Conservation (phyloP, 2,113 vertebrate genomes). For the Coptodon bakossiorum region DNA sequence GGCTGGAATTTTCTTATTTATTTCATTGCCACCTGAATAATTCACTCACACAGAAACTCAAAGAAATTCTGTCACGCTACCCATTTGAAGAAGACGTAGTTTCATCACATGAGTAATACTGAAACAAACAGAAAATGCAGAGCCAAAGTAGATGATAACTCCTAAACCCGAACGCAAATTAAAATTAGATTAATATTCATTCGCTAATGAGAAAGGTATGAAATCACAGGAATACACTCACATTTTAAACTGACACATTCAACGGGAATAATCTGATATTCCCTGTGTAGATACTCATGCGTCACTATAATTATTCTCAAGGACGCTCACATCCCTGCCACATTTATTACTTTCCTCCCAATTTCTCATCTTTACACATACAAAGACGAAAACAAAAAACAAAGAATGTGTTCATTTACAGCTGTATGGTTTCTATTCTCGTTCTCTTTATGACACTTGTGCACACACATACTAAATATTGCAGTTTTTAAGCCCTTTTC, state of each 20-base stretch:
- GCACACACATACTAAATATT: neutral
- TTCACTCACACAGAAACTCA: neutral
- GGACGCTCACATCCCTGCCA: neutral
- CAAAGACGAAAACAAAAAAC: neutral
- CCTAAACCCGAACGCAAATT: neutral
- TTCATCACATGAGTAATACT: neutral
- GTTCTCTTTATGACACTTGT: neutral
- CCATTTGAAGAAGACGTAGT: neutral
- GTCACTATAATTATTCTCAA: neutral
- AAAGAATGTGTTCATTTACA: neutral
- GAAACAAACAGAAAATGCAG: neutral
- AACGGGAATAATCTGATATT: neutral
- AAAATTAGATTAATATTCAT: neutral
- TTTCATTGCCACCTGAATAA: neutral
- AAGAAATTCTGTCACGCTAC: fast-evolving
- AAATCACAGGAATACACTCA: neutral
- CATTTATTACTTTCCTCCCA: neutral
- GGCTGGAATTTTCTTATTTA: neutral
- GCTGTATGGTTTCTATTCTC: fast-evolving
- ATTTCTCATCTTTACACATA: neutral
- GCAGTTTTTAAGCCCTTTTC: neutral
- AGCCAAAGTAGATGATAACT: neutral
- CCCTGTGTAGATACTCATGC: neutral
- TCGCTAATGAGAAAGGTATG: neutral
- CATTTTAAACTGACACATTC: neutral